Conservation (phyloP, 2,113 vertebrate species). For the Antigone vipio region DNA sequence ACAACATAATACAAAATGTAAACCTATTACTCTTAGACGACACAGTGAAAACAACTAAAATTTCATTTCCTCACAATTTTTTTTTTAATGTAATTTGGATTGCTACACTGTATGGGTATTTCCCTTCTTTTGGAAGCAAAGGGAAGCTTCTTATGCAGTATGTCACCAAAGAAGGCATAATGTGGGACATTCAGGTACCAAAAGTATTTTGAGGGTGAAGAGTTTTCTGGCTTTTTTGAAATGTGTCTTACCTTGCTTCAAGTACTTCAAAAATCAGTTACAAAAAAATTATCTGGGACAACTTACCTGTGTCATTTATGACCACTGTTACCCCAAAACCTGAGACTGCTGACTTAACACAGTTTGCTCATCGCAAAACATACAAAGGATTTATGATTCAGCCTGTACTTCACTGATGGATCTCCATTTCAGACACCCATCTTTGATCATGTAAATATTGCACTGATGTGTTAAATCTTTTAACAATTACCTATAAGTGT, state of each 20-base stretch:
- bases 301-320: not conserved
- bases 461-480: not conserved
- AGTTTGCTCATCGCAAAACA: not conserved
- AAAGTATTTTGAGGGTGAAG: not conserved
- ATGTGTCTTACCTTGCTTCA: not conserved
- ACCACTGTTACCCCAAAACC: not conserved
- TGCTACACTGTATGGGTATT: not conserved
- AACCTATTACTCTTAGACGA: not conserved
- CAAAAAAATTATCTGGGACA: not conserved
- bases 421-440: not conserved
- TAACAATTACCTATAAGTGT: not conserved
- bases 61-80: not conserved
- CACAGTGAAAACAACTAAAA: not conserved
- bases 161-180: not conserved
- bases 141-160: not conserved
- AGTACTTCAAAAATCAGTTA: not conserved
- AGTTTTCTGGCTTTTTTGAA: not conserved
- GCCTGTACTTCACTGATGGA: not conserved
- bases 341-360: not conserved
- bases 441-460: not conserved
- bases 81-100: not conserved
- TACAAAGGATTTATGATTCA: not conserved
- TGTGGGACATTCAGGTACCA: not conserved
- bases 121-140: not conserved
- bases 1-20: not conserved